phyloP scores from a whole-genome alignment of 2,113 vertebrate species.

The Gila orcuttii region DNA sequence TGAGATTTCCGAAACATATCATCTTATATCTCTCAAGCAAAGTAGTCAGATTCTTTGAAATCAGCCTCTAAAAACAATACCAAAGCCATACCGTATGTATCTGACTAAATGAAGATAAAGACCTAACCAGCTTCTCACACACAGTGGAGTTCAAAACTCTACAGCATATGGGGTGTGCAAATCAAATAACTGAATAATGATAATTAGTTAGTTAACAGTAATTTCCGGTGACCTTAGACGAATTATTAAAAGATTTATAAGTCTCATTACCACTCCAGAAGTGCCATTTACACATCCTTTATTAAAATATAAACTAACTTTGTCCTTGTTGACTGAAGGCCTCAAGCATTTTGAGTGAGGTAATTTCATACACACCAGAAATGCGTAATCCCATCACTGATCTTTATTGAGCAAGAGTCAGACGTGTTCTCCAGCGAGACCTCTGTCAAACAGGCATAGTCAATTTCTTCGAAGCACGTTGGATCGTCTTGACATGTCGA shows the following conservation, averaged over 20 bases:
- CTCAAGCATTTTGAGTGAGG: slow-evolving; percentile 6
- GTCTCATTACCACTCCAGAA: not conserved
- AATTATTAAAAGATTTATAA: not conserved
- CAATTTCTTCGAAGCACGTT: slow-evolving; percentile 4
- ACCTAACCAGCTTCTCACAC: not conserved
- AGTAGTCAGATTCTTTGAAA: slow-evolving; percentile 40
- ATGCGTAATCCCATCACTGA: slow-evolving; percentile 9
- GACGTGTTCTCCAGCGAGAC: slow-evolving; percentile 4
- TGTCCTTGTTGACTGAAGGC: not conserved
- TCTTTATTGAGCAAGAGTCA: slow-evolving; percentile 5
- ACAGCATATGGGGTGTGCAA: not conserved
- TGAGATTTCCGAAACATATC: not conserved
- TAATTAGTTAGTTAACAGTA: not conserved
- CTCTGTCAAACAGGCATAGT: not conserved
- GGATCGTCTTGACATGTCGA: slow-evolving; percentile 34
- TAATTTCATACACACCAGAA: slow-evolving; percentile 28
- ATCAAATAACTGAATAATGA: not conserved
- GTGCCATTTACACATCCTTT: not conserved
- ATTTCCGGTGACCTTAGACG: not conserved
- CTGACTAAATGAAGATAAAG: slow-evolving; percentile 2
- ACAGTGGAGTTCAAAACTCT: not conserved
- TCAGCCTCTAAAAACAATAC: slow-evolving; percentile 28
- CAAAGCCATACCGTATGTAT: slow-evolving; percentile 28
- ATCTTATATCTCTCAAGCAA: slow-evolving; percentile 18
- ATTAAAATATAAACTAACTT: not conserved